A percentile compares a stretch with the other conserved stretches of the same genome.
These are phyloP conservation scores for Pachyuromys duprasi DNA, from an alignment of 2,797 vertebrate species.

Conservation along the genomic window DNA sequence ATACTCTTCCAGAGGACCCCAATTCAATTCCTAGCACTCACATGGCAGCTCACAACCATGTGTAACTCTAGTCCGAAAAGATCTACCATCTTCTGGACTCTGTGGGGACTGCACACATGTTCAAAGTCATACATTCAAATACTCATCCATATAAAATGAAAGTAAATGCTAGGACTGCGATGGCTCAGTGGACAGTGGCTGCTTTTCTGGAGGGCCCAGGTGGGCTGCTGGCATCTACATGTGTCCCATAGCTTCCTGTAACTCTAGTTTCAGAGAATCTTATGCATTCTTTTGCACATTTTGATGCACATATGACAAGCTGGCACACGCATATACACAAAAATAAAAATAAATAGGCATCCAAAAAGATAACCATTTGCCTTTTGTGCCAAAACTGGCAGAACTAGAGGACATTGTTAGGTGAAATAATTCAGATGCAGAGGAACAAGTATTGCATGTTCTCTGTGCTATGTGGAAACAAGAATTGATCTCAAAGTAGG, in stretches of 20 bases:
- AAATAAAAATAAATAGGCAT: neutral
- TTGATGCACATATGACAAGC: neutral
- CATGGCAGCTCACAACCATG: neutral
- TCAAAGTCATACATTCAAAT: neutral
- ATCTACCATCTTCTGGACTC: neutral
- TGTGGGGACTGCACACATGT: neutral
- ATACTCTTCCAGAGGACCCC: neutral
- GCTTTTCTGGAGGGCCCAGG: neutral
- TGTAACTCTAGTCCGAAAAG: neutral
- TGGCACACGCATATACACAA: neutral
- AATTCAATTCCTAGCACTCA: neutral
- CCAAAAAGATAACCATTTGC: neutral
- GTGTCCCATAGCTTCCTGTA: neutral
- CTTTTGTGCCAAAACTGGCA: neutral
- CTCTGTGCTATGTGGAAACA: neutral
- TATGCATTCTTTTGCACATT: neutral
- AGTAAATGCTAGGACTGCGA: neutral
- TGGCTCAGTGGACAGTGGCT: neutral
- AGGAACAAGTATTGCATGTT: neutral
- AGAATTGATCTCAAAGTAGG: neutral
- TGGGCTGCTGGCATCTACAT: neutral
- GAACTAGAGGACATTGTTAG: neutral
- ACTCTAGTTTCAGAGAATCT: neutral
- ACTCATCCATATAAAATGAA: neutral
- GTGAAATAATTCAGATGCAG: neutral